Evolutionary conservation across 2,797 vertebrate species (phyloP).

Genomic region (Gallinago stenura): DNA sequence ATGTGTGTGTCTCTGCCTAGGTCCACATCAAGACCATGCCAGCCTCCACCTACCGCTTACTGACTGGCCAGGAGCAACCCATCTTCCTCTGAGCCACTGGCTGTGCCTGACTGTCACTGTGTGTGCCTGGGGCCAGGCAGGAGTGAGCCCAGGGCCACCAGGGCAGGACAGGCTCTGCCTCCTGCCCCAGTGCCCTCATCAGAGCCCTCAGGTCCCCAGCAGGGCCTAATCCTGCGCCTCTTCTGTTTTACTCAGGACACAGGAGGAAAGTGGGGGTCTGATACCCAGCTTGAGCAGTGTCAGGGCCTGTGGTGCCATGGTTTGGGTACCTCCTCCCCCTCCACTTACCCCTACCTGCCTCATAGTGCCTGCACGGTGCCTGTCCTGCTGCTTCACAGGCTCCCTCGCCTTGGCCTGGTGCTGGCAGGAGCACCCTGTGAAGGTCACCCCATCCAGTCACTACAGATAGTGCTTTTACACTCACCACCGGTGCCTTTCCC

Average conservation of each 20-base stretch:
- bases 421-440: not conserved
- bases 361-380: not conserved
- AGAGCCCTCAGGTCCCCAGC: not conserved
- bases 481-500: not conserved
- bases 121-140: not conserved
- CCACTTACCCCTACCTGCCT: not conserved
- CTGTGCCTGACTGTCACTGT: rapidly evolving
- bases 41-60: slow-evolving; percentile 92
- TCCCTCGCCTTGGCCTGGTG: not conserved
- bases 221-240: not conserved
- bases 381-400: not conserved
- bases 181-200: not conserved
- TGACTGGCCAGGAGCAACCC: slow-evolving; percentile 95
- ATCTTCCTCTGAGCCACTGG: slow-evolving; percentile 85
- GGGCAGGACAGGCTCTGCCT: no score
- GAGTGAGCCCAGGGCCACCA: rapidly evolving
- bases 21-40: slow-evolving; percentile 99
- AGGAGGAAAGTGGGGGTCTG: not conserved
- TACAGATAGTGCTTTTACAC: not conserved
- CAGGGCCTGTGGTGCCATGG: rapidly evolving
- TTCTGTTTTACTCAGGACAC: not conserved
- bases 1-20: slow-evolving; percentile 67
- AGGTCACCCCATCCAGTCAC: not conserved
- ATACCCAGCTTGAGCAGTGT: not conserved
- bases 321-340: not conserved